Conservation (phyloP, 2,113 vertebrate species). For the Prunella fulvescens region DNA sequence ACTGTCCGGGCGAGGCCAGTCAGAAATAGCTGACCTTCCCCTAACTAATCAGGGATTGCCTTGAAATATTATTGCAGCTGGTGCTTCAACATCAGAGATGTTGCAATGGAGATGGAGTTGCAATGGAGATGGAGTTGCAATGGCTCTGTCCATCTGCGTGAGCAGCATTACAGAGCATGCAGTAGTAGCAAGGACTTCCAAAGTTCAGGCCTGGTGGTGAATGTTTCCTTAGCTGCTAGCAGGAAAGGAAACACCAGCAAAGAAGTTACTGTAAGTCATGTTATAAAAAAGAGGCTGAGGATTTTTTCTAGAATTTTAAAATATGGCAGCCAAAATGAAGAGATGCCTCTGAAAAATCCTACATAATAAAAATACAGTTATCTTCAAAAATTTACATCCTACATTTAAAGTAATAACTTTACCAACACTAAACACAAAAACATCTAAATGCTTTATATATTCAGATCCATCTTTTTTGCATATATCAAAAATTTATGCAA, state of each 20-base stretch:
- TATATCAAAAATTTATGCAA: not conserved
- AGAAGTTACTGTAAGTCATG: not conserved
- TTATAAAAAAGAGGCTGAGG: not conserved
- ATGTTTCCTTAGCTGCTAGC: not conserved
- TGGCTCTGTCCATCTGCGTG: not conserved
- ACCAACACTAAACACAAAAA: not conserved
- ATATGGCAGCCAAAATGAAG: not conserved
- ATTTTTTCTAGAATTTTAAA: not conserved
- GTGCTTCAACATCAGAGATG: not conserved
- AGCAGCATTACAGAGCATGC: not conserved
- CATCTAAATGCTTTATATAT: not conserved
- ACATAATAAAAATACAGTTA: not conserved
- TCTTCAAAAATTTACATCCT: not conserved
- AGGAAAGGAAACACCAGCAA: not conserved
- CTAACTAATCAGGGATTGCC: constrained; percentile 43
- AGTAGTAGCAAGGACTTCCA: not conserved
- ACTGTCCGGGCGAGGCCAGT: constrained; percentile 63
- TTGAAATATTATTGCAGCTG: constrained; percentile 60
- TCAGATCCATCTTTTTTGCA: not conserved
- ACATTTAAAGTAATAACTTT: not conserved
- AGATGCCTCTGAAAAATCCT: not conserved
- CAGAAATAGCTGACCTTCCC: constrained; percentile 82
- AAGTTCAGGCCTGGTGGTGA: not conserved
- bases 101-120: not conserved
- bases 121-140: not conserved